Evolutionary conservation across 2,797 vertebrate species (phyloP).

Genomic region (Lepus townsendii): DNA sequence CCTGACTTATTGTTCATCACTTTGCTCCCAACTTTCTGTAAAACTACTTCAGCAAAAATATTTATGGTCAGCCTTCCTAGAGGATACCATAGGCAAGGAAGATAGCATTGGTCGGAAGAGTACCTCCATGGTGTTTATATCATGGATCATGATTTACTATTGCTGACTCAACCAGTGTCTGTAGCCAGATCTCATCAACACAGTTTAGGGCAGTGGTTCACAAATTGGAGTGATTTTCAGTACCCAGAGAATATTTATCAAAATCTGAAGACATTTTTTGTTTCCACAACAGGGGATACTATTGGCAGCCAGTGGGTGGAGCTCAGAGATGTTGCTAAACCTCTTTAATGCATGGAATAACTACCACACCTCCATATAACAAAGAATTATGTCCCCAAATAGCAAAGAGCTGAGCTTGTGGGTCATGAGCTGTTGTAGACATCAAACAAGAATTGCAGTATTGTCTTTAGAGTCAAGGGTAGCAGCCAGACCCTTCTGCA

Average conservation of each 20-base stretch:
- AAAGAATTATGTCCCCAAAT: neutral
- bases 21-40: constrained; percentile 44
- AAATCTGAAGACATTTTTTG: constrained; percentile 8
- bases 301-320: neutral
- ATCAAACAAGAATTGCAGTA: neutral
- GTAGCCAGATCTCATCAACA: neutral
- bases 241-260: neutral
- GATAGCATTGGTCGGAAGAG: neutral
- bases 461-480: neutral
- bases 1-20: constrained; percentile 26
- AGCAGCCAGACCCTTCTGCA: neutral
- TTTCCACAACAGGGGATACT: neutral
- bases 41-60: neutral
- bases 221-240: neutral
- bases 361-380: too few species aligned
- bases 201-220: neutral
- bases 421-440: neutral
- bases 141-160: neutral
- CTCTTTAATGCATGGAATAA: neutral
- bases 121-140: neutral
- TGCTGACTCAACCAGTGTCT: neutral
- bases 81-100: neutral
- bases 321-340: neutral
- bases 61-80: neutral
- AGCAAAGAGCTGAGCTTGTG: neutral